Conservation (phyloP, 2,797 vertebrate species). For the Bucorvus abyssinicus region DNA sequence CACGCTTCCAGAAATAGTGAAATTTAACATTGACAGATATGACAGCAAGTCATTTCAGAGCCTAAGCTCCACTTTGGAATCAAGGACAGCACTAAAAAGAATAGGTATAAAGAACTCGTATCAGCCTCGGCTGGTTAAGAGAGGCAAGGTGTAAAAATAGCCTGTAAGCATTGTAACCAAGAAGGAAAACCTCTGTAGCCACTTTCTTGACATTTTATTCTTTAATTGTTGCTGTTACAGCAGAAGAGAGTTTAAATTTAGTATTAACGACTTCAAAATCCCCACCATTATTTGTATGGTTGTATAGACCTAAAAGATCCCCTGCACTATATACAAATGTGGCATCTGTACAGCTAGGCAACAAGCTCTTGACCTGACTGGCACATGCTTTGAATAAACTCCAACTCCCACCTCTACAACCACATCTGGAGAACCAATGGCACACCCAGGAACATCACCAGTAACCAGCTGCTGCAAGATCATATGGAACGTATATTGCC, state of each 20-base stretch:
- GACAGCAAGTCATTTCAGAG: constrained; percentile 24
- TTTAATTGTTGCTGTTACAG: not conserved
- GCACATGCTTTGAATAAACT: not conserved
- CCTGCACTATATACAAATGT: too few species aligned
- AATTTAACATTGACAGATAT: constrained; percentile 9
- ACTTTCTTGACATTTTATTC: not conserved
- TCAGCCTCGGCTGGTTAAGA: not conserved
- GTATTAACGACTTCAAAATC: not conserved
- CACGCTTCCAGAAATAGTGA: not conserved
- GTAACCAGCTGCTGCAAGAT: not conserved
- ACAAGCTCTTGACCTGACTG: not conserved
- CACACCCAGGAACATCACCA: not conserved
- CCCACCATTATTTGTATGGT: not conserved
- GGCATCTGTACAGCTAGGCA: not conserved
- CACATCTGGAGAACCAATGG: not conserved
- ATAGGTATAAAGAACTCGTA: not conserved
- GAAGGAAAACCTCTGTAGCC: not conserved
- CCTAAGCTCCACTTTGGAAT: not conserved
- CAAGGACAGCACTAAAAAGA: not conserved
- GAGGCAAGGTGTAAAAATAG: not conserved
- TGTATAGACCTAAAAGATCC: not conserved
- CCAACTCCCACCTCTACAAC: not conserved
- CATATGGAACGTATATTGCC: rapidly evolving
- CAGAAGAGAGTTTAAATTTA: not conserved
- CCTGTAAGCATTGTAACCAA: not conserved